phyloP scores from a whole-genome alignment of 2,888 invertebrate species.

The Dyspetes luteomarginatus region DNA sequence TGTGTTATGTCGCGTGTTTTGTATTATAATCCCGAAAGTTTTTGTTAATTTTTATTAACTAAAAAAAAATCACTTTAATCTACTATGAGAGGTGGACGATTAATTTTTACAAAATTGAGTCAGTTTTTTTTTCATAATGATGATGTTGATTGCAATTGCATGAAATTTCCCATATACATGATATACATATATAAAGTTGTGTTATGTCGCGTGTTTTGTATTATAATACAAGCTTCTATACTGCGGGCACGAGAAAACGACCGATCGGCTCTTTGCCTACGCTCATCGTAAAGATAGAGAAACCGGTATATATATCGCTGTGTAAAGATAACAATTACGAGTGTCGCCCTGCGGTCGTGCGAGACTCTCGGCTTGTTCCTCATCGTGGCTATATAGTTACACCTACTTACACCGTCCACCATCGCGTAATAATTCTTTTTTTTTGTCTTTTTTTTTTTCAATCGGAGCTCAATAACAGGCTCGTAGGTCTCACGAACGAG shows the following conservation, averaged over 20 bases:
- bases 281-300: conserved; percentile 65
- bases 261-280: conserved; percentile 64
- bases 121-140: neutral
- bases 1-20: no score
- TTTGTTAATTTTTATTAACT: no score
- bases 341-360: conserved; percentile 61
- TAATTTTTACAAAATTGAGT: no score
- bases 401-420: conserved; percentile 49
- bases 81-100: no score
- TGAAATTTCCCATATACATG: conserved; percentile 16
- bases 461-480: no score
- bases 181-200: conserved; percentile 1
- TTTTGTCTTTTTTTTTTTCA: neutral
- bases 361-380: conserved; percentile 49
- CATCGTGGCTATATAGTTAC: conserved; percentile 20
- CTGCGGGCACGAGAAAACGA: conserved; percentile 32
- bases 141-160: neutral
- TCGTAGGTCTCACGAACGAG: conserved; percentile 10
- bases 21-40: no score
- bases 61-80: no score
- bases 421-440: conserved; percentile 48
- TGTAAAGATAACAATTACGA: conserved; percentile 67
- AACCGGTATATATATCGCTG: conserved; percentile 65
- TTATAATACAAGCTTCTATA: conserved; percentile 55
- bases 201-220: conserved; percentile 32